Evolutionary conservation across 2,888 invertebrate genomes (phyloP).

Genomic region (Miltochrista miniata): DNA sequence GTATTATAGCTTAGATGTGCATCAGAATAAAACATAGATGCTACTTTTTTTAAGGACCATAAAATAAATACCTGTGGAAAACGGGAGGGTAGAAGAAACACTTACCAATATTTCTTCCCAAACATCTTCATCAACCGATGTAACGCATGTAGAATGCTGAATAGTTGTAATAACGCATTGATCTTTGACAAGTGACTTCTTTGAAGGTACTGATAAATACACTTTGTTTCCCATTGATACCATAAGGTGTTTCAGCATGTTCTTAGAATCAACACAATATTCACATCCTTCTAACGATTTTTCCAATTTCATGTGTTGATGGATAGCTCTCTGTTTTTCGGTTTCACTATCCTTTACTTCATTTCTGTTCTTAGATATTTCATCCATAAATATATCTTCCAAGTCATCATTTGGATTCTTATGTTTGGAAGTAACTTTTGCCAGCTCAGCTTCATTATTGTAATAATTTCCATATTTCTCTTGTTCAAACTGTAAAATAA

Average conservation of each 20-base stretch:
- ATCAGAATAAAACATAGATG: no score
- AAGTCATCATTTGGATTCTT: constrained; percentile 88
- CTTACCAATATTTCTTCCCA: constrained; percentile 93
- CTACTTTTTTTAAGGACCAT: no score
- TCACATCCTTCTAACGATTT: constrained; percentile 91
- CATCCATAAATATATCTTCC: constrained; percentile 93
- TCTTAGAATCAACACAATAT: constrained; percentile 91
- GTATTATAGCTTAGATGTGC: no score
- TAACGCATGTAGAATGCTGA: constrained; percentile 90
- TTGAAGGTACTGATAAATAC: constrained; percentile 92
- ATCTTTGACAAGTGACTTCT: constrained; percentile 91
- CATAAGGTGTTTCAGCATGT: constrained; percentile 93
- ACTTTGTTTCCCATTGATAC: constrained; percentile 91
- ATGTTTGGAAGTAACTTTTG: constrained; percentile 87
- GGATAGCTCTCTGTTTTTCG: constrained; percentile 87
- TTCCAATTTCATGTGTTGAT: constrained; percentile 88
- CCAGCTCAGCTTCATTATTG: constrained; percentile 92
- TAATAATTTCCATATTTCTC: constrained; percentile 92
- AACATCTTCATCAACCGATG: constrained; percentile 96
- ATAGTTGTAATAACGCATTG: constrained; percentile 95
- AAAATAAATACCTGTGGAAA: no score
- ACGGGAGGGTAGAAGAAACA: no score
- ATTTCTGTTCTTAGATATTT: constrained; percentile 87
- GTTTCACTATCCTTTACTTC: constrained; percentile 84
- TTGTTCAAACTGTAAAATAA: constrained; percentile 86